phyloP scores from a whole-genome alignment of 2,797 vertebrate genomes.

The Sphenopsis melanotis region DNA sequence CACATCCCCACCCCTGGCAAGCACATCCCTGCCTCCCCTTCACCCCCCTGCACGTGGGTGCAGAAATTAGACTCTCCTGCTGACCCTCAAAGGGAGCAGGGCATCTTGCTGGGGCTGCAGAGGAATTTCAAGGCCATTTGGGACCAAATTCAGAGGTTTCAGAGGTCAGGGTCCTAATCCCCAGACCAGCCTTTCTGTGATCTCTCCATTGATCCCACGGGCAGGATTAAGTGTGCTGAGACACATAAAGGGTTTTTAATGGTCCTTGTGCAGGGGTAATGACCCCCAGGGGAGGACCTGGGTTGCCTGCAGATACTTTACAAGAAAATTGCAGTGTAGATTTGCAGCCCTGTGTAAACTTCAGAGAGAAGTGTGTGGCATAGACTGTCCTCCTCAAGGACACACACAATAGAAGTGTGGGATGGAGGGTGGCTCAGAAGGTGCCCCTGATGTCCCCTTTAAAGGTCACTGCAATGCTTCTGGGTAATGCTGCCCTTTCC shows the following conservation, averaged over 20 bases:
- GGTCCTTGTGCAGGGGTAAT: neutral
- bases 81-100: neutral
- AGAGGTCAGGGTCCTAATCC: neutral
- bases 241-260: neutral
- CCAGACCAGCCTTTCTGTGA: neutral
- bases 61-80: neutral
- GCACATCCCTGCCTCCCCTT: fast-evolving
- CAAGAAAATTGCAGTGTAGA: neutral
- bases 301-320: neutral
- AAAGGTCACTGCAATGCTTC: neutral
- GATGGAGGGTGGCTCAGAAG: neutral
- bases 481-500: neutral
- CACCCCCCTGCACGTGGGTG: fast-evolving
- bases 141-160: neutral
- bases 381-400: fast-evolving
- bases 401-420: fast-evolving
- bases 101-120: neutral
- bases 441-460: neutral
- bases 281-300: neutral
- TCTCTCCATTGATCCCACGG: neutral
- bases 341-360: neutral
- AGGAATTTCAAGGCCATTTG: neutral
- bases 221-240: neutral
- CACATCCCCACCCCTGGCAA: neutral
- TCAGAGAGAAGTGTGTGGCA: neutral